phyloP scores from a whole-genome alignment of 37 sponge, comb jelly and placozoan genomes.

The Chondrosia reniformis region DNA sequence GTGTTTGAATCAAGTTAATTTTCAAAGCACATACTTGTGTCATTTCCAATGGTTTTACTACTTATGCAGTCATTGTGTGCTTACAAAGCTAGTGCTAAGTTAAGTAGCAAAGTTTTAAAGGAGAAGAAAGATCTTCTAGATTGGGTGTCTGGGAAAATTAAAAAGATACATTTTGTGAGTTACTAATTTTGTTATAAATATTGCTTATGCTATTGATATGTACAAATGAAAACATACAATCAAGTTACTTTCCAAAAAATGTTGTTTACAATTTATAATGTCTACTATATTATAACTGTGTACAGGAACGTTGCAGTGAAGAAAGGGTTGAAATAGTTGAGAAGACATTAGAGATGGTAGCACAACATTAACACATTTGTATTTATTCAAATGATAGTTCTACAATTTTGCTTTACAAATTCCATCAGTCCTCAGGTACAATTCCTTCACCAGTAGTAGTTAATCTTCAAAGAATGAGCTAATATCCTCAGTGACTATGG shows the following conservation, averaged over 20 bases:
- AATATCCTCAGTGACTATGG: not conserved
- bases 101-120: not conserved
- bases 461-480: not conserved
- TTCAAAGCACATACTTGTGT: no score
- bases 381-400: no score
- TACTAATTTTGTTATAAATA: no score
- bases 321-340: not conserved
- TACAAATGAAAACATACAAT: not conserved
- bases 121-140: slow-evolving; percentile 15
- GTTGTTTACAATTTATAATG: not conserved
- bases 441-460: no score
- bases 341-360: not conserved
- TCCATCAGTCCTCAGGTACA: no score
- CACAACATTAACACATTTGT: not conserved
- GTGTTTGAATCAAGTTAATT: no score
- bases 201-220: no score
- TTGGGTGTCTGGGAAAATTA: slow-evolving; percentile 8
- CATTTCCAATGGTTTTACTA: no score
- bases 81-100: not conserved
- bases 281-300: not conserved
- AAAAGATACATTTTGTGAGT: slow-evolving; percentile 6
- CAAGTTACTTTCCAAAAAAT: not conserved
- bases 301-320: slow-evolving; percentile 14
- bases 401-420: no score
- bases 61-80: slow-evolving; percentile 14